A percentile compares a stretch with the other conserved stretches of the same genome.
Conservation (phyloP, 2,888 invertebrate genomes). For the Pyrgus malvae region DNA sequence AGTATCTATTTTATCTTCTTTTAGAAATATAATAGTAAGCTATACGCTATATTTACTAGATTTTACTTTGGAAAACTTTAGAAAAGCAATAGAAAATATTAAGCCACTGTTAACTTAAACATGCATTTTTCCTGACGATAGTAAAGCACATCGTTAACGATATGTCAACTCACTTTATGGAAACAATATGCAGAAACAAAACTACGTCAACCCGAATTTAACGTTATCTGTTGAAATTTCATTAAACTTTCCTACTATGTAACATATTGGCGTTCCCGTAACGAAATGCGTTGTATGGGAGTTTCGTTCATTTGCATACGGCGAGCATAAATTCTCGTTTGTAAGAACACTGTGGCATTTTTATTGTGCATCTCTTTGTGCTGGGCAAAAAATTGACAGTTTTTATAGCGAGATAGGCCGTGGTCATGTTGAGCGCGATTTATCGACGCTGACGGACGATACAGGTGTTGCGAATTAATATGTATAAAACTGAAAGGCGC, state of each 20-base stretch:
- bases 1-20: too few species aligned
- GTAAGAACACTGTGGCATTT: slow-evolving; percentile 79
- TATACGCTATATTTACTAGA: too few species aligned
- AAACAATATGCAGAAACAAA: too few species aligned
- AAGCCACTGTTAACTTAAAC: too few species aligned
- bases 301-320: slow-evolving; percentile 73
- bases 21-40: too few species aligned
- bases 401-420: slow-evolving; percentile 55
- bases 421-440: not conserved
- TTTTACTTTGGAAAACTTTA: too few species aligned
- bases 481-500: not conserved
- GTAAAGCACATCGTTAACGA: too few species aligned
- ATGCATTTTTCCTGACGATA: too few species aligned
- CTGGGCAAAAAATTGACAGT: slow-evolving; percentile 65
- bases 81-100: too few species aligned
- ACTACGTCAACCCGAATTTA: too few species aligned
- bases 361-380: slow-evolving; percentile 74
- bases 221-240: not conserved
- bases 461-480: not conserved
- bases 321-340: slow-evolving; percentile 79
- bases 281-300: slow-evolving; percentile 41
- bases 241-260: slow-evolving; percentile 4
- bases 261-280: slow-evolving; percentile 20
- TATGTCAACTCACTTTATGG: too few species aligned
- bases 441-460: not conserved